Evolutionary conservation across 2,797 vertebrate genomes (phyloP).

Genomic region (Rhabdomys pumilio): DNA sequence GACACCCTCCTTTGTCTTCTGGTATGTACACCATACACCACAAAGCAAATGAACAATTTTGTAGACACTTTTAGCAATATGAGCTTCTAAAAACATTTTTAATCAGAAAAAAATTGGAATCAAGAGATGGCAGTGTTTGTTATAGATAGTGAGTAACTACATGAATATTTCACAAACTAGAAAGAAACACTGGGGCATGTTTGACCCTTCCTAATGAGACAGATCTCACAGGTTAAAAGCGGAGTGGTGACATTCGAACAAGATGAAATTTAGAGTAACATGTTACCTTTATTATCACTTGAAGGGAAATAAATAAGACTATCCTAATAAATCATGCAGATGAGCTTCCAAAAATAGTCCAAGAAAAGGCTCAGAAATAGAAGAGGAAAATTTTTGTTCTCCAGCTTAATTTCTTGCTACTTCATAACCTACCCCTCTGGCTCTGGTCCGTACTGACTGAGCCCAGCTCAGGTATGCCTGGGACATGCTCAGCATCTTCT

Average conservation of each 20-base stretch:
- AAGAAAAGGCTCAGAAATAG: background rate
- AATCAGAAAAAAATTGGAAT: background rate
- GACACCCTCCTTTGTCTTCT: background rate
- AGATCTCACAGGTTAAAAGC: background rate
- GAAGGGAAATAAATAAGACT: background rate
- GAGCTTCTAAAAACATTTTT: background rate
- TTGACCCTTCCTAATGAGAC: background rate
- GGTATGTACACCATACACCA: background rate
- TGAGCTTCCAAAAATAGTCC: background rate
- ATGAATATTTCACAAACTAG: background rate
- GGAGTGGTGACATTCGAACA: background rate
- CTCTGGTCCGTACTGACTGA: background rate
- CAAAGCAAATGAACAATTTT: background rate
- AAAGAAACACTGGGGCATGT: background rate
- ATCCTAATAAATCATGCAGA: background rate
- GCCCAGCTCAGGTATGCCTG: background rate
- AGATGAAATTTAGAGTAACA: background rate
- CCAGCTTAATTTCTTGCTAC: background rate
- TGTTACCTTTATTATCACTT: background rate
- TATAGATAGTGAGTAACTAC: background rate
- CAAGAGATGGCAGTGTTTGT: background rate
- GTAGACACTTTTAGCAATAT: background rate
- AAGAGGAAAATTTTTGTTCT: background rate
- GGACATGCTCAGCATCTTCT: too few relatives aligned
- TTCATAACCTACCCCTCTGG: too few relatives aligned